These are phyloP conservation scores for Netelia inedita DNA, from an alignment of 2,888 invertebrate species.

Conservation along the genomic window DNA sequence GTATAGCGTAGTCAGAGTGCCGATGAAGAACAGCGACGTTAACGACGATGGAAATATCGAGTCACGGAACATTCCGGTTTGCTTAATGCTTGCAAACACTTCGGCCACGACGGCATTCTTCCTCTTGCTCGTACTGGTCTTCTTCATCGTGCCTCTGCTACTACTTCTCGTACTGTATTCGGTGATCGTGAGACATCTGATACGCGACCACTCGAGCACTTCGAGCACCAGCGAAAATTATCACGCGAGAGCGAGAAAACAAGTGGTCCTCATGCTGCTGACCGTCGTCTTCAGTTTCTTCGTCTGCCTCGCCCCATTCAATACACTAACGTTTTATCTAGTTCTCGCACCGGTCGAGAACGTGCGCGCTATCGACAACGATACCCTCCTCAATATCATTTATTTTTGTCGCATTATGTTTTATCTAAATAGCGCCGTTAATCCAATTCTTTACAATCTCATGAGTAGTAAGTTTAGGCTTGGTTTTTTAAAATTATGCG, in stretches of 20 bases:
- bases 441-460: conserved; percentile 96
- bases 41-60: conserved; percentile 88
- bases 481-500: conserved; percentile 91
- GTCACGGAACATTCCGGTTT: conserved; percentile 89
- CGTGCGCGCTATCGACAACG: conserved; percentile 89
- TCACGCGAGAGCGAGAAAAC: conserved; percentile 90
- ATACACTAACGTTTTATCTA: conserved; percentile 93
- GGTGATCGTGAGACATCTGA: conserved; percentile 93
- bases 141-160: conserved; percentile 93
- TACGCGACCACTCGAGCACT: conserved; percentile 89
- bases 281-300: conserved; percentile 96
- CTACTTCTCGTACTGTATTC: conserved; percentile 93
- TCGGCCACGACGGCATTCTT: conserved; percentile 93
- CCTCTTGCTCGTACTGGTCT: conserved; percentile 90
- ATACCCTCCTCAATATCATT: conserved; percentile 93
- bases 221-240: conserved; percentile 91
- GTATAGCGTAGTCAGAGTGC: conserved; percentile 79
- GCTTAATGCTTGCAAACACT: conserved; percentile 92
- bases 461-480: conserved; percentile 96
- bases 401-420: conserved; percentile 95
- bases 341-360: conserved; percentile 91
- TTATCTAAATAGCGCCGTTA: conserved; percentile 95
- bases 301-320: conserved; percentile 94
- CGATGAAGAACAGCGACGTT: conserved; percentile 83
- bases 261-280: conserved; percentile 95